These are phyloP conservation scores for Pangasius larnaudii DNA, from an alignment of 2,797 vertebrate species.

Conservation along the genomic window DNA sequence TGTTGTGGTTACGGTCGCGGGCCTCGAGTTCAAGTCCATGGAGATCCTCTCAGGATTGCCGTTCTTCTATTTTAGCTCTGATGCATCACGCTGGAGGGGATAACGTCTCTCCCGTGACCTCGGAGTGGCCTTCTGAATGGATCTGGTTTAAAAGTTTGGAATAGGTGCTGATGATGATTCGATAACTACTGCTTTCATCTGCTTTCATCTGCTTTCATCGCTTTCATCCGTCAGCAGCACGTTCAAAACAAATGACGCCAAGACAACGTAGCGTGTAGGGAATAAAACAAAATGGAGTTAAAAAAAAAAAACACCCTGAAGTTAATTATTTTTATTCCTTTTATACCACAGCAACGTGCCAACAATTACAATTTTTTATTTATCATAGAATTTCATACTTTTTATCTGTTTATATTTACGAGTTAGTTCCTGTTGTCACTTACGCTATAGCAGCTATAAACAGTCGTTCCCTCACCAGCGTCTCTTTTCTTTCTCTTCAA, in stretches of 20 bases:
- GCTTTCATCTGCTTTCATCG: slow-evolving; percentile 15
- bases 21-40: slow-evolving; percentile 28
- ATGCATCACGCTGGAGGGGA: slow-evolving; percentile 17
- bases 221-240: slow-evolving; percentile 8
- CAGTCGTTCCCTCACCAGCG: not conserved
- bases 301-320: too few species aligned
- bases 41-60: slow-evolving; percentile 48
- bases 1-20: slow-evolving; percentile 24
- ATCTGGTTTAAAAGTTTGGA: slow-evolving; percentile 34
- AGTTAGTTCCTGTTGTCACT: not conserved
- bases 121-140: slow-evolving; percentile 18
- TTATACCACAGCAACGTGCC: too few species aligned
- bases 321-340: too few species aligned
- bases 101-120: slow-evolving; percentile 44
- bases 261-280: too few species aligned
- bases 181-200: not conserved
- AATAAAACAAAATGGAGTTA: too few species aligned
- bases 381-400: too few species aligned
- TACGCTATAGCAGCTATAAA: not conserved
- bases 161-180: slow-evolving; percentile 5
- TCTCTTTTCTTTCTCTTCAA: not conserved
- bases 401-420: not conserved
- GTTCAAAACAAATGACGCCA: not conserved
- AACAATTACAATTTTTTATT: too few species aligned
- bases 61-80: slow-evolving; percentile 45